Percentiles rank a stretch among this genome's conserved stretches.
Conservation (phyloP, 92 coral and sea anemone genomes). For the Porites cylindrica region DNA sequence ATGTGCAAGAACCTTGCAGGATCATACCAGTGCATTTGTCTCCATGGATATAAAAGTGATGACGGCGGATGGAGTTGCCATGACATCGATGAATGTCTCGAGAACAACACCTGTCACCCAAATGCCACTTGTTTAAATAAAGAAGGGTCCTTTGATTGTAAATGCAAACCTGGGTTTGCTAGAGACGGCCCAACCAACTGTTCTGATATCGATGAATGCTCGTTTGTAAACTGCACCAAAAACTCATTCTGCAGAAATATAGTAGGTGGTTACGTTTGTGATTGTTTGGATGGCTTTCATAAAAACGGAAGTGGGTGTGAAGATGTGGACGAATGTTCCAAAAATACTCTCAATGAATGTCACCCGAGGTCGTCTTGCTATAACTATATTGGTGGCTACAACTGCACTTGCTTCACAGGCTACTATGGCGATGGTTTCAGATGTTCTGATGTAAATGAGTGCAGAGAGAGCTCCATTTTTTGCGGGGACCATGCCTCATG, state of each 20-base stretch:
- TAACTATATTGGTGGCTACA: conserved; percentile 62
- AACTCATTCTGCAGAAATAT: conserved; percentile 53
- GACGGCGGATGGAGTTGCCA: conserved; percentile 53
- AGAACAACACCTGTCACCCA: conserved; percentile 53
- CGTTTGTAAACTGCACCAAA: conserved; percentile 46
- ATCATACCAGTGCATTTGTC: conserved; percentile 63
- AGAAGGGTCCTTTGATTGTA: conserved; percentile 59
- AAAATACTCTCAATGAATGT: conserved; percentile 54
- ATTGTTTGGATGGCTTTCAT: conserved; percentile 59
- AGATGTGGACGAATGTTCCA: conserved; percentile 68
- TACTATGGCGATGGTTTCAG: conserved; percentile 59
- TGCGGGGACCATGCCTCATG: conserved; percentile 68
- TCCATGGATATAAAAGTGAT: conserved; percentile 47
- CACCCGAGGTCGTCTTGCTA: conserved; percentile 63
- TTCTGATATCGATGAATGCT: conserved; percentile 63
- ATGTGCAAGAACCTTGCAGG: conserved; percentile 65
- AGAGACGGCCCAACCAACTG: conserved; percentile 56
- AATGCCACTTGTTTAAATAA: conserved; percentile 73
- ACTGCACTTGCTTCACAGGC: conserved; percentile 55
- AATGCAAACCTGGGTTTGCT: conserved; percentile 59
- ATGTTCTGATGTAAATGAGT: conserved; percentile 69
- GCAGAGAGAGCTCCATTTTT: conserved; percentile 26
- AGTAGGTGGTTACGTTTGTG: conserved; percentile 53
- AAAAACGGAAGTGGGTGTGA: conserved; percentile 57
- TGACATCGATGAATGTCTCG: conserved; percentile 63